Evolutionary conservation across 64 coral and sea anemone genomes (phyloP).

Genomic region (Anthopleura sola): DNA sequence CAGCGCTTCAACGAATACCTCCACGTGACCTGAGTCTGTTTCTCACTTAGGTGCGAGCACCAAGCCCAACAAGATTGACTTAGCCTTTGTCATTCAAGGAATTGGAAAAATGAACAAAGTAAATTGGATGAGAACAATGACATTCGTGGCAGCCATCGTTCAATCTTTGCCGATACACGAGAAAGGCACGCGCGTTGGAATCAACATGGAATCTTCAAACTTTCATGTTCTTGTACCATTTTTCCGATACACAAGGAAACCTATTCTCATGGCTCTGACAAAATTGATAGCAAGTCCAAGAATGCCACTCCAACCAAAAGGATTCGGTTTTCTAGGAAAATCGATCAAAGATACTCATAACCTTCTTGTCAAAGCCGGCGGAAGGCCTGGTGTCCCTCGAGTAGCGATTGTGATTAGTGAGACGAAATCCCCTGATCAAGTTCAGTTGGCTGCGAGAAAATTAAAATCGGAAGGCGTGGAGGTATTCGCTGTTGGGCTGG

Average conservation of each 20-base stretch:
- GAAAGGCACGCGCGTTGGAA: slow-evolving; percentile 20
- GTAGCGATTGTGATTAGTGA: slow-evolving; percentile 42
- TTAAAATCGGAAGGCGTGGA: slow-evolving; percentile 18
- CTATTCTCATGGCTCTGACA: slow-evolving; percentile 20
- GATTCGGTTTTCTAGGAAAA: slow-evolving; percentile 35
- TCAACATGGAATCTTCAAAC: slow-evolving; percentile 28
- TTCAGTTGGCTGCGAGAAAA: not conserved
- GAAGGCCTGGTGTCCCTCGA: slow-evolving; percentile 13
- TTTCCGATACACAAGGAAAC: slow-evolving; percentile 18
- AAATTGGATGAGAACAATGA: slow-evolving; percentile 42
- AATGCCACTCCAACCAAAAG: not conserved
- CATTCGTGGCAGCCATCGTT: slow-evolving; percentile 36
- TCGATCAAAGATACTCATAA: slow-evolving; percentile 4
- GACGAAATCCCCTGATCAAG: slow-evolving; percentile 27
- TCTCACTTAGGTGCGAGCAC: slow-evolving; percentile 35
- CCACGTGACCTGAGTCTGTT: slow-evolving; percentile 21
- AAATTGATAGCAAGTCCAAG: slow-evolving; percentile 19
- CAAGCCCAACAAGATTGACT: slow-evolving; percentile 61
- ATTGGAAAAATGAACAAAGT: slow-evolving; percentile 39
- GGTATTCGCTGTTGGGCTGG: slow-evolving; percentile 45
- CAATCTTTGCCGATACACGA: slow-evolving; percentile 30
- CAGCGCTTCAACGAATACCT: slow-evolving; percentile 2
- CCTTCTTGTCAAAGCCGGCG: slow-evolving; percentile 17
- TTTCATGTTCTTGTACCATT: slow-evolving; percentile 50
- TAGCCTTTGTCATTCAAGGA: slow-evolving; percentile 48